Percentiles rank a stretch among this genome's conserved stretches.
phyloP scores from a whole-genome alignment of 2,888 invertebrate species.

The Andrena minutula region DNA sequence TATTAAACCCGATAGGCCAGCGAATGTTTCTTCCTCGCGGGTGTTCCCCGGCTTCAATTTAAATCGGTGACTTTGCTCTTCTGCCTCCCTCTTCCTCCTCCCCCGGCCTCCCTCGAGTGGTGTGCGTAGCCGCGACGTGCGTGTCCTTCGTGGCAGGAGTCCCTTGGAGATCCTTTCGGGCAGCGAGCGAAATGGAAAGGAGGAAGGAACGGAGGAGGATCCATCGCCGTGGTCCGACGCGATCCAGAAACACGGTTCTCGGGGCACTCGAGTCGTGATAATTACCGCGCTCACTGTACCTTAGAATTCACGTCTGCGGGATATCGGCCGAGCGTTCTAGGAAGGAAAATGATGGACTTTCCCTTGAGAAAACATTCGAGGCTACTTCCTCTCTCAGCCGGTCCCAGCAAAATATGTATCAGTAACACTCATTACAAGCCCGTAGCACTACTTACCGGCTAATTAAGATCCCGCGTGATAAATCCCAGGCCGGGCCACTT shows the following conservation, averaged over 20 bases:
- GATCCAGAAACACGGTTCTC: slow-evolving; percentile 68
- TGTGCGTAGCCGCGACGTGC: slow-evolving; percentile 22
- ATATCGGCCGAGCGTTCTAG: slow-evolving; percentile 13
- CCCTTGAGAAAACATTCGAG: background rate
- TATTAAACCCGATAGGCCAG: slow-evolving; percentile 74
- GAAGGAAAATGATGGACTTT: background rate
- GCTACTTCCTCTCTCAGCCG: background rate
- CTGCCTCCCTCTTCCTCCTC: slow-evolving; percentile 65
- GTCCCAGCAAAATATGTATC: slow-evolving; percentile 18
- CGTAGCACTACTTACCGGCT: slow-evolving; percentile 33
- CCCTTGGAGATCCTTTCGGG: slow-evolving; percentile 59
- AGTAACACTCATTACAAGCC: slow-evolving; percentile 18
- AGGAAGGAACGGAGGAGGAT: slow-evolving; percentile 59
- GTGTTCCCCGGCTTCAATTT: slow-evolving; percentile 82
- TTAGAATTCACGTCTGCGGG: slow-evolving; percentile 78
- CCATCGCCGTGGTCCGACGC: slow-evolving; percentile 38
- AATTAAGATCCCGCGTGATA: slow-evolving; percentile 57
- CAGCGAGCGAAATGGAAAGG: slow-evolving; percentile 54
- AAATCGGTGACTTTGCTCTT: slow-evolving; percentile 83
- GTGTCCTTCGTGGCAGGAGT: slow-evolving; percentile 48
- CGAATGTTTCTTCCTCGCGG: slow-evolving; percentile 75
- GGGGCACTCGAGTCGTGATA: slow-evolving; percentile 82
- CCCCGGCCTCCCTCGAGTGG: slow-evolving; percentile 16
- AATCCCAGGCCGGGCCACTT: slow-evolving; percentile 34
- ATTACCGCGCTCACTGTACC: slow-evolving; percentile 79